Conservation (phyloP, 2,113 vertebrate species). For the Pterocles gutturalis region DNA sequence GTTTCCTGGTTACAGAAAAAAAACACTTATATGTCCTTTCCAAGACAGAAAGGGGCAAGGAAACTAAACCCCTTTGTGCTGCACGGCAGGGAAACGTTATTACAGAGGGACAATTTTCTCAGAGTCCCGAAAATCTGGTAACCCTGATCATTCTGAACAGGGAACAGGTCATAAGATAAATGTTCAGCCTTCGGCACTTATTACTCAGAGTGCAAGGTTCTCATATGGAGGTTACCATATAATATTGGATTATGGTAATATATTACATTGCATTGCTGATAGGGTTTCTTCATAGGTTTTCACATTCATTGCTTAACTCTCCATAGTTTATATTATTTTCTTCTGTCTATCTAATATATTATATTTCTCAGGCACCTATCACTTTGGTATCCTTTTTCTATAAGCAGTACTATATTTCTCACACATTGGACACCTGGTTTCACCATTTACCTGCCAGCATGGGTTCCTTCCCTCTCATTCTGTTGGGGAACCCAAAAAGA, state of each 20-base stretch:
- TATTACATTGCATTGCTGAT: neutral
- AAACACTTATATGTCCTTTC: neutral
- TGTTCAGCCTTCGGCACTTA: conserved; percentile 32
- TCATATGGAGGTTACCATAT: neutral
- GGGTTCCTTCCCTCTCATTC: neutral
- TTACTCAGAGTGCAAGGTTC: conserved; percentile 36
- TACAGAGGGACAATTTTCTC: neutral
- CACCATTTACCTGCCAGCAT: neutral
- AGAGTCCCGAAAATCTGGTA: neutral
- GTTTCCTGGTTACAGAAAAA: neutral
- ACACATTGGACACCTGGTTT: neutral
- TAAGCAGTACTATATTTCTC: neutral
- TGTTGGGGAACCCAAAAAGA: neutral
- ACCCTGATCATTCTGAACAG: neutral
- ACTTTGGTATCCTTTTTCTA: neutral
- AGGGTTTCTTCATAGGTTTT: neutral
- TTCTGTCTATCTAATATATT: neutral
- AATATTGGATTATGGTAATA: conserved; percentile 26
- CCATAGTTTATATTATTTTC: neutral
- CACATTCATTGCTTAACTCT: neutral
- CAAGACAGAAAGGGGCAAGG: neutral
- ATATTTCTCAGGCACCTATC: neutral
- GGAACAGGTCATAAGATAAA: conserved; percentile 25
- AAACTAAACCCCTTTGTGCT: neutral
- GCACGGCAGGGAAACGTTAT: neutral